Evolutionary conservation across 1,140 invertebrate genomes (phyloP), one percentile per base, ranked within the genome.

Genomic region (Marisa cornuarietis): DNA sequence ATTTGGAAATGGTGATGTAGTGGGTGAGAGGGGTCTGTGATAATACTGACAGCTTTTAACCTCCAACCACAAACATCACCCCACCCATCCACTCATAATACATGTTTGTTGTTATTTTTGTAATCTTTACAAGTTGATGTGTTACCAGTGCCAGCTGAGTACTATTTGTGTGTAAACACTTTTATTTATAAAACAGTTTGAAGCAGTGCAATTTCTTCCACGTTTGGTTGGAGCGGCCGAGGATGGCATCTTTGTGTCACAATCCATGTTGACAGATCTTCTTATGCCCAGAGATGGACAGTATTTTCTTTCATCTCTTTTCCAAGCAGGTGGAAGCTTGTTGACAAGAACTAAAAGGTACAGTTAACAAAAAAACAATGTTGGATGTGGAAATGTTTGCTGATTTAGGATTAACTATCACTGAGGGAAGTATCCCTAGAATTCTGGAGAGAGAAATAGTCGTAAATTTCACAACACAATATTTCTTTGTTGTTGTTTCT

Each of bases 311-410:
- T 6, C 18, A 51, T 65, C 26, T 69, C 76, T 77, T 11, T 51
- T 77, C 18, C 63, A 26, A 14, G 51, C 76, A 31, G 76, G 63
- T 31, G 76, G 76, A 16, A 52, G n/a, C n/a, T 42, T 42, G 0
- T 51, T 77, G 61, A 18, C 51, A n/a, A 24, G 20, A 14, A 31
- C 24, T 49, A 66, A 77, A 49, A 77, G 76, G 76, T 77, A 26
- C n/a, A 24, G 31, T 18, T 63, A n/a, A 22, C 26, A 26, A 68
- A 4, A n/a, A 20, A 63, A n/a, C 62, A 63, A n/a, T 63, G 16
- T 18, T 63, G 26, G 3, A 68, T n/a, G 65, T 11, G n/a, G 22
- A 68, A 68, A 24, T 31, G 22, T 14, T 31, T 31, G 22, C 65
- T 22, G 22, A 24, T 68, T 31, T 31, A 68, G 1, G 22, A 68